These are phyloP conservation scores for Brachyhypopomus gauderio DNA, from an alignment of 2,113 vertebrate genomes.

Conservation along the genomic window DNA sequence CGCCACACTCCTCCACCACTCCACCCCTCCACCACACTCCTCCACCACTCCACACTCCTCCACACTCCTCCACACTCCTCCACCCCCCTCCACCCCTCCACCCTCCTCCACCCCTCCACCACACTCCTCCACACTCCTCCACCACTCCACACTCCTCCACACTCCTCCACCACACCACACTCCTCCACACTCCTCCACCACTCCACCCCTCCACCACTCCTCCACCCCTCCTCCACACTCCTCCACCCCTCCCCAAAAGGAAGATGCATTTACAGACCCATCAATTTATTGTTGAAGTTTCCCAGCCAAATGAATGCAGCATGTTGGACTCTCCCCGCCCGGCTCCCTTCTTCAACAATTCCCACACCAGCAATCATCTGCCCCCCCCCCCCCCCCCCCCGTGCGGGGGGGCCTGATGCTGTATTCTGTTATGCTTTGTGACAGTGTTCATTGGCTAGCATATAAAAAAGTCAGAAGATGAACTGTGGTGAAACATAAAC, in stretches of 20 bases:
- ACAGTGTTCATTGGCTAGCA: conserved; percentile 56
- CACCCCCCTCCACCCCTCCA: background rate
- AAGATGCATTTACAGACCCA: conserved; percentile 53
- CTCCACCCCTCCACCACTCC: conserved; percentile 19
- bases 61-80: no score
- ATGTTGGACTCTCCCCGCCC: conserved; percentile 47
- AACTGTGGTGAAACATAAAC: conserved; percentile 38
- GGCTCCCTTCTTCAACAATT: conserved; percentile 27
- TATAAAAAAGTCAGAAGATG: conserved; percentile 15
- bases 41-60: background rate
- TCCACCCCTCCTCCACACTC: background rate
- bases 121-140: no score
- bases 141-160: background rate
- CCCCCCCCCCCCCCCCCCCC: conserved; percentile 26
- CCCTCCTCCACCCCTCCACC: no score
- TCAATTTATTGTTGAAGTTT: conserved; percentile 58
- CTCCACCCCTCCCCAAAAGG: background rate
- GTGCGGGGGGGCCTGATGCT: conserved; percentile 38
- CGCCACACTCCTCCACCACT: no score
- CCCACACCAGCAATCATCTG: conserved; percentile 28
- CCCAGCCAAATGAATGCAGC: conserved; percentile 61
- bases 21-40: no score
- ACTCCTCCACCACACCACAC: conserved; percentile 24
- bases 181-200: no score
- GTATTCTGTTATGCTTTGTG: conserved; percentile 49